Conservation (phyloP, 1,140 invertebrate genomes). For the Drosophila bocqueti region DNA sequence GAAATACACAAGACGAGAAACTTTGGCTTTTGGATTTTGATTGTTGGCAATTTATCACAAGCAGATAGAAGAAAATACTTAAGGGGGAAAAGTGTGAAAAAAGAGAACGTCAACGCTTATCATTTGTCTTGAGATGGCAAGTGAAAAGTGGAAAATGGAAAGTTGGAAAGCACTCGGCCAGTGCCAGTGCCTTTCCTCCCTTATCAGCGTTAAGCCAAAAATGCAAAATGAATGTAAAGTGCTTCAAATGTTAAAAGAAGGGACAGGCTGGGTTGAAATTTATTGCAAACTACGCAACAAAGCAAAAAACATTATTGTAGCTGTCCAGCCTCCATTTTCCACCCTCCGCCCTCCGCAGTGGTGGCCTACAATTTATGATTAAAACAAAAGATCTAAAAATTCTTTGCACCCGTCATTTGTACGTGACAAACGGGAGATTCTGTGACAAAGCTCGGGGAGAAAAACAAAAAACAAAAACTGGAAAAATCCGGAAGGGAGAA, state of each 20-base stretch:
- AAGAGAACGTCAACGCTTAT: conserved; percentile 59
- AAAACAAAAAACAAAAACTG: background rate
- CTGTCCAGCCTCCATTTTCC: conserved; percentile 9
- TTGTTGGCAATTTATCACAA: conserved; percentile 66
- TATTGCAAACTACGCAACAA: conserved; percentile 69
- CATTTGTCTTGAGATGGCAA: conserved; percentile 58
- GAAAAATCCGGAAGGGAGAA: conserved; percentile 6
- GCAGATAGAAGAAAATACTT: conserved; percentile 1
- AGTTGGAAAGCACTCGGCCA: conserved; percentile 6
- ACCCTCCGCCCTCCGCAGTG: background rate
- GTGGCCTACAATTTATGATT: conserved; percentile 69
- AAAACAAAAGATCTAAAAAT: conserved; percentile 73
- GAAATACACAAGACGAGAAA: background rate
- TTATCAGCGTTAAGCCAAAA: conserved; percentile 60
- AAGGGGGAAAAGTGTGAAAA: conserved; percentile 9
- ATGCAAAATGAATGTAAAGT: conserved; percentile 78
- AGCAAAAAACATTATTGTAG: conserved; percentile 49
- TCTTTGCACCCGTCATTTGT: conserved; percentile 40
- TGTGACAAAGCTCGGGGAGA: conserved; percentile 22
- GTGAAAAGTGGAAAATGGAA: conserved; percentile 21
- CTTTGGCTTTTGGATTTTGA: conserved; percentile 50
- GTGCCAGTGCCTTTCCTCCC: no score
- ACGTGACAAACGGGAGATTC: conserved; percentile 55
- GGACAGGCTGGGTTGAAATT: conserved; percentile 51
- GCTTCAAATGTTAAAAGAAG: conserved; percentile 15